phyloP scores from a whole-genome alignment of 2,797 vertebrate species.

The Rallus crepitans region DNA sequence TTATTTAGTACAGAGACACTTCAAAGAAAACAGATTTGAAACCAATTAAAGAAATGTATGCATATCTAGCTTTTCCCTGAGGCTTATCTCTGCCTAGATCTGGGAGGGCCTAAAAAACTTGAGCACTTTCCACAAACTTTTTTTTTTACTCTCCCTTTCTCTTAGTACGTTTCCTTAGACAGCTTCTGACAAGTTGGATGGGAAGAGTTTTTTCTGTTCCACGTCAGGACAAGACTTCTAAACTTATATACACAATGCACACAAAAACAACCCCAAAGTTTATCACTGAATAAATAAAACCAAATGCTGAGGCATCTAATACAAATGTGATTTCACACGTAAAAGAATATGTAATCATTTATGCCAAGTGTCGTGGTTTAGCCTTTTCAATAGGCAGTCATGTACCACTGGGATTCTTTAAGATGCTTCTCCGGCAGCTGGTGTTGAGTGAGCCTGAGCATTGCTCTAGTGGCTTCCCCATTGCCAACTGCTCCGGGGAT shows the following conservation, averaged over 20 bases:
- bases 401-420: not conserved
- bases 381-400: not conserved
- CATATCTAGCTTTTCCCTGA: constrained; percentile 10
- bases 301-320: not conserved
- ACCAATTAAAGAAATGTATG: constrained; percentile 44
- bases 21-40: constrained; percentile 45
- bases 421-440: not conserved
- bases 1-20: constrained; percentile 11
- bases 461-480: not conserved
- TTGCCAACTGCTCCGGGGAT: not conserved
- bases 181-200: not conserved
- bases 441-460: not conserved
- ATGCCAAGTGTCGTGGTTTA: not conserved
- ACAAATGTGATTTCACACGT: not conserved
- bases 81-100: constrained; percentile 30
- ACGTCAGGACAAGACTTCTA: not conserved
- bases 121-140: not conserved
- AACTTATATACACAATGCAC: not conserved
- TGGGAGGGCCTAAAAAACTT: constrained; percentile 31
- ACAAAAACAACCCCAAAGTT: not conserved
- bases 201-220: not conserved
- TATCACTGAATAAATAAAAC: not conserved
- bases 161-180: not conserved
- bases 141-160: not conserved
- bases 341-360: not conserved